A percentile compares a stretch with the other conserved stretches of the same genome.
phyloP scores from a whole-genome alignment of 92 coral and sea anemone species.

The Muricea muricata region DNA sequence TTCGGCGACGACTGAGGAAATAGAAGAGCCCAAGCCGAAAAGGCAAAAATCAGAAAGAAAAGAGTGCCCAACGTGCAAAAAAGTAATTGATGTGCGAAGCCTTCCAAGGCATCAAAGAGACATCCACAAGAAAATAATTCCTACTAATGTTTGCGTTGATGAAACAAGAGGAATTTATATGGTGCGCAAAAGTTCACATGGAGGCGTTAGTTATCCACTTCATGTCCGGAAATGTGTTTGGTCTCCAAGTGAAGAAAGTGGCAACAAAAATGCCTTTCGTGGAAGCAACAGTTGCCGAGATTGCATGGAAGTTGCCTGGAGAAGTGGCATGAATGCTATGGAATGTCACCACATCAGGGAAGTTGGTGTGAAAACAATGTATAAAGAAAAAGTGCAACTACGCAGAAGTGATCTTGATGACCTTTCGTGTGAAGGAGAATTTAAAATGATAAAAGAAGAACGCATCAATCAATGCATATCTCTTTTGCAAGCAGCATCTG shows the following conservation, averaged over 20 bases:
- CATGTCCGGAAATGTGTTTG: conserved; percentile 55
- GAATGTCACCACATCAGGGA: conserved; percentile 48
- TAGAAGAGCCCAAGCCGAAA: neutral
- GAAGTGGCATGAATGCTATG: conserved; percentile 65
- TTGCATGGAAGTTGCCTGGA: conserved; percentile 68
- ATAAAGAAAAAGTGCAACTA: conserved; percentile 18
- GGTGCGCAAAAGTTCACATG: conserved; percentile 50
- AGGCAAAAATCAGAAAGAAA: neutral
- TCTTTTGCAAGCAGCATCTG: conserved; percentile 15
- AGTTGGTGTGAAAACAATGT: conserved; percentile 15
- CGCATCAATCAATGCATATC: conserved; percentile 38
- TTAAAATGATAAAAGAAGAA: conserved; percentile 40
- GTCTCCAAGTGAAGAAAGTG: too few relatives aligned
- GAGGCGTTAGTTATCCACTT: conserved; percentile 57
- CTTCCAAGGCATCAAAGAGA: conserved; percentile 53
- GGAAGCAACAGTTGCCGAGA: neutral
- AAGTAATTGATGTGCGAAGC: conserved; percentile 55
- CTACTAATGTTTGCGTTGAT: conserved; percentile 43
- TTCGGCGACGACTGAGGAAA: neutral
- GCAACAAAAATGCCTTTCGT: neutral
- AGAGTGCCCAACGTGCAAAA: conserved; percentile 59
- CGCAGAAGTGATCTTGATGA: conserved; percentile 19
- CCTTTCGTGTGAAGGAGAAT: conserved; percentile 42
- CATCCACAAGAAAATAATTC: conserved; percentile 6
- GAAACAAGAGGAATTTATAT: conserved; percentile 45